Evolutionary conservation across 1,140 invertebrate species (phyloP), one percentile per base, ranked within the genome.

Genomic region (Amyelois transitella): DNA sequence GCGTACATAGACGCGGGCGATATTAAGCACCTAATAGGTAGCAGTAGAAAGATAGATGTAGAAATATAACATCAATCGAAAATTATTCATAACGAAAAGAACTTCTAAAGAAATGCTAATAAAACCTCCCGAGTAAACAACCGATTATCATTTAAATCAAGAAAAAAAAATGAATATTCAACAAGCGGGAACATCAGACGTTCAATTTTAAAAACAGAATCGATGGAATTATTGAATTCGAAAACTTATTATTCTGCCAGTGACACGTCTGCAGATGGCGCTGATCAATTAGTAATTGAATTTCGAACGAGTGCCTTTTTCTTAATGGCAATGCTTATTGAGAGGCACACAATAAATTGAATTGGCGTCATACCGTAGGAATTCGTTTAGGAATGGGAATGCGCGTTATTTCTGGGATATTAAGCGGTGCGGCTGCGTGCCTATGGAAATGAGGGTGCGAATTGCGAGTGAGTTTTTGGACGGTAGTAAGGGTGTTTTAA

Each of bases 231-330:
- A 49, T 1, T 38, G 45, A 17, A 48, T 18, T 32, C 22, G 45
- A 47, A 25, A 69, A 71, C 68, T 70, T 68, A 74, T 71, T 63
- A 65, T 65, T 61, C 67, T 71, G 68, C 71, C 65, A 74, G 51
- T 22, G 59, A 45, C 71, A 71, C 53, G 55, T 60, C 53, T 19
- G 32, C n/a, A 0, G 47, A 12, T 12, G 18, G 18, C 14, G n/a
- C 43, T 53, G 63, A 68, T 73, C 68, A 70, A 74, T 74, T 74
- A 74, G 62, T 63, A 66, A 70, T 66, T 63, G 55, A 55, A 66
- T 64, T 58, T 57, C 43, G 57, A 48, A 54, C 66, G 69, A 66
- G 58, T 52, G 63, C 59, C 71, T 66, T 70, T 73, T 73, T 70
- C 65, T 64, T 74, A 69, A 74, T 68, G 56, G 56, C 48, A 45